Conservation (phyloP, 2,797 vertebrate genomes). For the Naso thynnoides region DNA sequence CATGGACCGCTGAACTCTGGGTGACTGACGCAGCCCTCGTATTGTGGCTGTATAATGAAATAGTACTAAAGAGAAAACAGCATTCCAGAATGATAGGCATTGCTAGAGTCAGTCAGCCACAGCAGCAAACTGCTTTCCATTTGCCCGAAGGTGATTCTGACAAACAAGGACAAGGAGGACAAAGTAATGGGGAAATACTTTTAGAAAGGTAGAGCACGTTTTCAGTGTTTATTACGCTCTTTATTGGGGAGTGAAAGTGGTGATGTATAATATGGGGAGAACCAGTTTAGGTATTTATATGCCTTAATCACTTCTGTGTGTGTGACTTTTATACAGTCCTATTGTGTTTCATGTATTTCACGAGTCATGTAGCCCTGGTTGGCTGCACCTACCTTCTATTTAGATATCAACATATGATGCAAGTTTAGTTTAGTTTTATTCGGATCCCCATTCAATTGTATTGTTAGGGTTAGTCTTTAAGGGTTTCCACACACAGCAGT, state of each 20-base stretch:
- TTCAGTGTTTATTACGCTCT: constrained; percentile 24
- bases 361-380: no score
- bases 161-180: constrained; percentile 58
- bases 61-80: constrained; percentile 40
- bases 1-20: constrained; percentile 37
- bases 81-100: constrained; percentile 7
- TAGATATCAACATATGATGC: background rate
- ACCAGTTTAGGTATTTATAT: background rate
- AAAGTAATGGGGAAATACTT: constrained; percentile 24
- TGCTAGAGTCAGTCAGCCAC: constrained; percentile 53
- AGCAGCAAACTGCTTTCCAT: constrained; percentile 51
- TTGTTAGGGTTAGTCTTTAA: no score
- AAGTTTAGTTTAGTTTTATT: no score
- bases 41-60: constrained; percentile 39
- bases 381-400: no score
- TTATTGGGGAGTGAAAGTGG: constrained; percentile 17
- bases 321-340: constrained; percentile 9
- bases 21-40: constrained; percentile 37
- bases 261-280: background rate
- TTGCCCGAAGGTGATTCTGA: constrained; percentile 57
- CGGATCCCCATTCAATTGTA: no score
- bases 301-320: background rate
- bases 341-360: background rate
- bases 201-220: constrained; percentile 14
- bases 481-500: no score